Base-by-base conservation (phyloP, 2,888 invertebrate species). In the Sarcophaga caerulescens region DNA sequence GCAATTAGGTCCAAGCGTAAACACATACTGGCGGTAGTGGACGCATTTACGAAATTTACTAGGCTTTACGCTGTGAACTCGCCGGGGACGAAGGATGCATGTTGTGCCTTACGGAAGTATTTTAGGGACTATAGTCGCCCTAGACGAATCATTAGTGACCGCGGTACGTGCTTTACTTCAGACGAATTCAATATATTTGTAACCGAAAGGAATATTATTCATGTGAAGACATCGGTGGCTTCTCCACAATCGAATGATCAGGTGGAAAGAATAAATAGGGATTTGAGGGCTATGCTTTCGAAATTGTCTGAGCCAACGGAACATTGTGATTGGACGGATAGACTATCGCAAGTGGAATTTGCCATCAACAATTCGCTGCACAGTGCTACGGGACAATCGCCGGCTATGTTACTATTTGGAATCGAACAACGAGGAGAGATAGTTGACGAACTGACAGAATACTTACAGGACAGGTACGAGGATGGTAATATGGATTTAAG, bases 401-500 rank as follows among this genome's bases (percentile, higher is more conserved):
- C 81, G 4, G 44, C 81, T 68, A 75, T 19, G 19, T 14, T 85
- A 25, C 77, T 52, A 47, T 87, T 77, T 87, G 88, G 79, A 11
- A 66, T 66, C 65, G 73, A 59, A 4, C 85, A 82, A 59, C 47
- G 81, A 6, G 85, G 85, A 6, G 71, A 66, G 12, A n/a, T 73
- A 8, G 3, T 80, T 17, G 84, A 84, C 21, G 71, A 77, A 65
- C 17, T 85, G 8, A 25, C 57, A 3, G 70, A 70, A 59, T 21
- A 57, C 25, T 23, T 69, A 19, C 17, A 35, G 47, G 52, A 35
- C 4, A 21, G 45, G 10, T 52, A 60, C 19, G 35, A n/a, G 23
- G 52, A 60, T 14, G 68, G 73, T 1, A 73, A 19, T 63, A 57
- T 45, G 6, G 70, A 63, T 14, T n/a, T 76, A 52, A 68, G 57